Percentiles rank a stretch among this genome's conserved stretches.
phyloP scores from a whole-genome alignment of 2,888 invertebrate species.

The Caenorhabditis sp. region DNA sequence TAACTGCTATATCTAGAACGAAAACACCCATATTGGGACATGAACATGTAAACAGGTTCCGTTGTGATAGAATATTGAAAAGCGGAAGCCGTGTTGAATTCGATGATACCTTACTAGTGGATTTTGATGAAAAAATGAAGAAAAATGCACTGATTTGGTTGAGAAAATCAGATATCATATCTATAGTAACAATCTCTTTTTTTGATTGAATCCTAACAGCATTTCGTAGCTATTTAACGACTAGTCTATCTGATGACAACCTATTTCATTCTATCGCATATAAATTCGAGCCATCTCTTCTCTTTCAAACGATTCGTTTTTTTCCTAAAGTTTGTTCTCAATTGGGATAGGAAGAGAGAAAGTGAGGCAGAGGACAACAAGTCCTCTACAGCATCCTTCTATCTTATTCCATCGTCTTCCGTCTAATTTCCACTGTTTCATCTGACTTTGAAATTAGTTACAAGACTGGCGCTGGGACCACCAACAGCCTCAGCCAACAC shows the following conservation, averaged over 20 bases:
- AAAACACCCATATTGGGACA: background rate
- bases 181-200: too few relatives aligned
- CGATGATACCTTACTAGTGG: too few relatives aligned
- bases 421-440: constrained; percentile 42
- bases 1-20: background rate
- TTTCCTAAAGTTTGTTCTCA: constrained; percentile 26
- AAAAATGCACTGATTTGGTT: too few relatives aligned
- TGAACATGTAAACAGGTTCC: constrained; percentile 5
- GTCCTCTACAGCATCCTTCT: background rate
- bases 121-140: too few relatives aligned
- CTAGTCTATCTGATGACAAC: constrained; percentile 38
- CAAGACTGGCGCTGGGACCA: too few relatives aligned
- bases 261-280: background rate
- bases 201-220: too few relatives aligned
- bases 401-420: constrained; percentile 20
- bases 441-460: constrained; percentile 12
- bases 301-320: constrained; percentile 28
- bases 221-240: too few relatives aligned
- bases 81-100: background rate
- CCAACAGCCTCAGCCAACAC: background rate
- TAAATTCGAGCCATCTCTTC: constrained; percentile 14
- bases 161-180: too few relatives aligned
- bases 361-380: constrained; percentile 4
- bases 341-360: constrained; percentile 3
- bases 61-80: background rate